Base-by-base conservation (phyloP, 2,113 vertebrate genomes). In the Anhinga anhinga region DNA sequence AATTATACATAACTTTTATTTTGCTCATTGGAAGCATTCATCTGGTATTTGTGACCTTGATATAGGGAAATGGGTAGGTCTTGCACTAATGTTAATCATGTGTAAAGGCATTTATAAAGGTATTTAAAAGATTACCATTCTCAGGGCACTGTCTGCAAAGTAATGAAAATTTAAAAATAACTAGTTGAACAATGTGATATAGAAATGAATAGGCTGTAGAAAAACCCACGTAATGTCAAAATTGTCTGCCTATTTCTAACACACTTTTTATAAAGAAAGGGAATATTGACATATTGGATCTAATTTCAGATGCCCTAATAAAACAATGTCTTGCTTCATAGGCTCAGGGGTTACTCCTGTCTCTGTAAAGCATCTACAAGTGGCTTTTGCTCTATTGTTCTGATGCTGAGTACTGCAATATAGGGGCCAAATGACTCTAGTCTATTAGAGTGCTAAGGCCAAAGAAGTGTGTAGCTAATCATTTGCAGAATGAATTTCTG, bases 161-260 rank as follows among this genome's bases (percentile, higher is more conserved):
- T 85, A 87, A 79, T 72, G 66, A 85, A 89, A 85, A 82, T 89
- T 82, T 93, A 66, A 97, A 97, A 97, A 94, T 95, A 95, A 69
- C 92, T 53, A 70, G 58, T 76, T 89, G 91, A 87, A 93, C 91
- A 96, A 82, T 79, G 42, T 36, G 53, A 11, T 50, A 44, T 69
- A 87, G 62, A 79, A 97, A 84, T 73, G 91, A 97, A 91, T 66
- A 94, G 82, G 45, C 81, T 94, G 17, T 63, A 82, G 70, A 67
- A 91, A 90, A 92, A 78, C 32, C 18, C 42, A 88, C 15, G 19
- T 36, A 53, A 42, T 63, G 86, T 88, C 45, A 47, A 34, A 62
- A 66, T 29, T 91, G 22, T 58, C 82, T 90, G 83, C 53, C 50
- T 87, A 17, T 95, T 95, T 79, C 83, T 84, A 83, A 61, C 56